Evolutionary conservation across 2,113 vertebrate genomes (phyloP), one percentile per base, ranked within the genome.

Genomic region (Otocyon megalotis): DNA sequence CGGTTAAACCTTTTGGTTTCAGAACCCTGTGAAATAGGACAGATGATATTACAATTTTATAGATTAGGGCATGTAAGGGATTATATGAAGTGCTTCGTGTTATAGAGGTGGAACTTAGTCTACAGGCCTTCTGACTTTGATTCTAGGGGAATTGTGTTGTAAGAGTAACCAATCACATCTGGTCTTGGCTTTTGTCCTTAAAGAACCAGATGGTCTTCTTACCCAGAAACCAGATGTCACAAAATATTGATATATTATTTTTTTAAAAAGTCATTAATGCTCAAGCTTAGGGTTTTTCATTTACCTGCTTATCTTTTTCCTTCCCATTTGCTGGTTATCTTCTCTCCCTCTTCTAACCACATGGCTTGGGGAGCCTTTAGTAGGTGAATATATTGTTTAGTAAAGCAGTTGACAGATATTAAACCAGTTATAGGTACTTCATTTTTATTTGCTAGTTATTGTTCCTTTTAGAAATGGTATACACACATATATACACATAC

Each of bases 341-440:
- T 87, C 48, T 96, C 63, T 94, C 50, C 83, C 50, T 95, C 19
- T 92, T 93, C 32, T 76, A 26, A 90, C 89, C 54, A 90, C 20
- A 48, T 83, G 67, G 48, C 53, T 95, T 85, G 9, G 11, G 35
- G 16, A 86, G 8, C 72, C 37, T 37, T 19, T 93, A 90, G 43
- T 90, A 91, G 58, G 16, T 50, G 9, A 76, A 62, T 93, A 62
- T 93, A 37, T 71, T 88, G 5, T 80, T 90, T 77, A 89, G 62
- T 74, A 92, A 80, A 94, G 58, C 26, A 97, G 17, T 88, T 90
- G 22, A 90, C 26, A 90, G 28, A 77, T 93, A 76, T 20, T 95
- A 95, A 93, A 32, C 37, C 83, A 79, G 69, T 35, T 87, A 71
- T 30, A 88, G 28, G 20, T 67, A 76, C 26, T 94, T 53, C 8